phyloP scores from a whole-genome alignment of 2,888 invertebrate species.

The Phalera bucephala region DNA sequence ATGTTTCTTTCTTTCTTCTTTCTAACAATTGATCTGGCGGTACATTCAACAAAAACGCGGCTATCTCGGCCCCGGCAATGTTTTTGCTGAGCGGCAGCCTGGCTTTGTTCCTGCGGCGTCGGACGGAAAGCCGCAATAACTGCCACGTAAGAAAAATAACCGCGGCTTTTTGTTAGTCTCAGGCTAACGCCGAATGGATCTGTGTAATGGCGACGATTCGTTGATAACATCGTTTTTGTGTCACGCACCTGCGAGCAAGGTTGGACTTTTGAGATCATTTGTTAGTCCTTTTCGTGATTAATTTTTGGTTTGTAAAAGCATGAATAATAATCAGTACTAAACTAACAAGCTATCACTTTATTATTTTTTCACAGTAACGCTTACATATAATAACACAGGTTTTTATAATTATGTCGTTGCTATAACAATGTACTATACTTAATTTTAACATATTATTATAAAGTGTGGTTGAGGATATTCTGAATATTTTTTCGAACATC shows the following conservation, averaged over 20 bases:
- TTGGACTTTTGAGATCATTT: constrained; percentile 20
- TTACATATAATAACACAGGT: too few species aligned
- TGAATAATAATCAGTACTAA: too few species aligned
- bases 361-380: too few species aligned
- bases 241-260: constrained; percentile 24
- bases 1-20: too few species aligned
- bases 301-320: too few species aligned
- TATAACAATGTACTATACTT: too few species aligned
- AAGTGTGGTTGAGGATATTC: too few species aligned
- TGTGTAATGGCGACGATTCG: constrained; percentile 25
- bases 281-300: too few species aligned
- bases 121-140: constrained; percentile 32
- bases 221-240: constrained; percentile 30
- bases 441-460: too few species aligned
- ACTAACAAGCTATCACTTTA: too few species aligned
- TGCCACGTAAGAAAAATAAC: constrained; percentile 42
- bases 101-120: constrained; percentile 36
- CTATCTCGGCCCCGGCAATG: constrained; percentile 33
- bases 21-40: constrained; percentile 22
- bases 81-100: constrained; percentile 41
- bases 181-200: constrained; percentile 15
- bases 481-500: too few species aligned
- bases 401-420: too few species aligned
- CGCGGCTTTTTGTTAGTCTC: constrained; percentile 26
- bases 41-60: constrained; percentile 21